A percentile compares a stretch with the other conserved stretches of the same genome.
Evolutionary conservation across 2,113 vertebrate genomes (phyloP).

Genomic region (Thomomys bottae): DNA sequence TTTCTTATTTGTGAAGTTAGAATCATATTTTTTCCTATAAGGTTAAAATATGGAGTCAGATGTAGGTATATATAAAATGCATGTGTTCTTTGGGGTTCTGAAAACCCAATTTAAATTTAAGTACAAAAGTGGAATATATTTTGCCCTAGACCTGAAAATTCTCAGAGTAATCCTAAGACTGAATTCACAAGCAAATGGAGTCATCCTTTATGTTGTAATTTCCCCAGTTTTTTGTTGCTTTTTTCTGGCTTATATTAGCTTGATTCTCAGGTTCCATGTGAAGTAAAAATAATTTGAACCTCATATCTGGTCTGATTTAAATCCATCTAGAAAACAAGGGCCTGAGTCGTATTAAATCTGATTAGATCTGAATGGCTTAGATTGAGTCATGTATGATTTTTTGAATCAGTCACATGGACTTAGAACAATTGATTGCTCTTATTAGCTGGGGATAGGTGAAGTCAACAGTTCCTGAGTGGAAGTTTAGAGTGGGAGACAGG

Average conservation of each 20-base stretch:
- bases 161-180: background rate
- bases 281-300: background rate
- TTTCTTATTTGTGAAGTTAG: constrained; percentile 24
- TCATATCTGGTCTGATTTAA: background rate
- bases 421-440: background rate
- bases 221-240: background rate
- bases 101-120: background rate
- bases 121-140: background rate
- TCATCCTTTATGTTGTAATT: background rate
- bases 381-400: background rate
- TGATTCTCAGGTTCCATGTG: background rate
- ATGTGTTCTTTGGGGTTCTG: background rate
- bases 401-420: background rate
- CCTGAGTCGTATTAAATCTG: background rate
- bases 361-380: background rate
- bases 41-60: background rate
- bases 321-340: background rate
- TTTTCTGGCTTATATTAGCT: background rate
- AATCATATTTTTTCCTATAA: background rate
- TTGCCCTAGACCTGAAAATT: background rate
- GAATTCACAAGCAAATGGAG: background rate
- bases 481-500: fast-evolving
- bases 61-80: background rate
- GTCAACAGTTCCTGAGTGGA: background rate
- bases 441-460: background rate